Evolutionary conservation across 2,113 vertebrate species (phyloP), one percentile per base, ranked within the genome.

Genomic region (Caretta caretta): DNA sequence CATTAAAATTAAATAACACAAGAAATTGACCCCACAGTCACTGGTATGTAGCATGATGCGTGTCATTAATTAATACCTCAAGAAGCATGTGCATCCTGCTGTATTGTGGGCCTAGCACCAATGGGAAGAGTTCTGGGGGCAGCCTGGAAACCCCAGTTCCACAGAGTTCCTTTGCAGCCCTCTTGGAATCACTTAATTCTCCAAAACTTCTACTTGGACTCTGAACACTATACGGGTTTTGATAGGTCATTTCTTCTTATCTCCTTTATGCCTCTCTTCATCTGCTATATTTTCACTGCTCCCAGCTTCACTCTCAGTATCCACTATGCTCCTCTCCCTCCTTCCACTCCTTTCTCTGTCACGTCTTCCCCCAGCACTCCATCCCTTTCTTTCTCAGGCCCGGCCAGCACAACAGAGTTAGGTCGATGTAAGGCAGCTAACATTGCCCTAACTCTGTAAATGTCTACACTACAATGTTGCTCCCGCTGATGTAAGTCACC

Each of bases 21-120:
- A 88, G 89, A 90, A 93, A 85, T 96, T 93, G 97, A 96, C 89
- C 86, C 89, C 65, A 4, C 29, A 0, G 8, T 46, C 88, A 59
- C 83, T 93, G 87, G 17, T 81, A 80, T 48, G 17, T 75, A 83
- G 9, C 38, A 38, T 69, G 49, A 56, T 1, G 4, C 29, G 51
- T 56, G 78, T 50, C 57, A 14, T 85, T 54, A 3, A 87, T 78
- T 97, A 65, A 48, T 88, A 50, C 82, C 83, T 3, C 56, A 57
- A 59, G 62, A 80, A 81, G n/a, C 2, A 17, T 1, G 1, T 1
- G 2, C 78, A 72, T 49, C 78, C 53, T 42, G 89, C 86, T 78
- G 14, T 49, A 20, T n/a, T 4, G n/a, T 35, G 35, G 48, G 3
- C 8, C 87, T 24, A 76, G 38, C 11, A 76, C 42, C n/a, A 76